phyloP scores from a whole-genome alignment of 2,888 invertebrate species.

The Trimorus sp. region DNA sequence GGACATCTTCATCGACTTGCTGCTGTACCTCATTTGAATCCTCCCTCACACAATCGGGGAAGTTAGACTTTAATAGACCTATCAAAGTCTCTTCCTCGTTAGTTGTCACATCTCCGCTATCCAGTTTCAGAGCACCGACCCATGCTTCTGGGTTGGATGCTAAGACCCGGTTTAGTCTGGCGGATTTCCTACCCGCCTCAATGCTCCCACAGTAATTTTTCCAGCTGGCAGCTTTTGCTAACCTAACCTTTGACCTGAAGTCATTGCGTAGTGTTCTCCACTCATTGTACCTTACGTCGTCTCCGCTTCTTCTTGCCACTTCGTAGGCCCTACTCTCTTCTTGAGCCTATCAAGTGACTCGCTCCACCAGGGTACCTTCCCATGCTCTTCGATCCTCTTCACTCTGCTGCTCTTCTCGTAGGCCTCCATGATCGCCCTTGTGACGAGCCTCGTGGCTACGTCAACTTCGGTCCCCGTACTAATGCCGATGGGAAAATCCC shows the following conservation, averaged over 20 bases:
- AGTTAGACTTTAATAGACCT: not conserved
- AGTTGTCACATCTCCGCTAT: not conserved
- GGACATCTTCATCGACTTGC: too few relatives aligned
- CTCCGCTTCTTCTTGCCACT: not conserved
- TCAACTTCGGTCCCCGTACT: not conserved
- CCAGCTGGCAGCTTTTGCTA: slow-evolving; percentile 6
- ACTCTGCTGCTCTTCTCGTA: slow-evolving; percentile 1
- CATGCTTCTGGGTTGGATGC: slow-evolving; percentile 24
- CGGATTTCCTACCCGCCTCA: slow-evolving; percentile 6
- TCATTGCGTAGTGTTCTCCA: not conserved
- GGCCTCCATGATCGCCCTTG: not conserved
- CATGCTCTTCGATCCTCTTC: not conserved
- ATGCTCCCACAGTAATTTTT: slow-evolving; percentile 6
- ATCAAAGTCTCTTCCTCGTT: slow-evolving; percentile 4
- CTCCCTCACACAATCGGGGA: slow-evolving; percentile 3
- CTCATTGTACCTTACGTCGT: not conserved
- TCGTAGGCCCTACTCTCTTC: not conserved
- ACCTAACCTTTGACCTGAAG: not conserved
- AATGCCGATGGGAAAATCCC: not conserved
- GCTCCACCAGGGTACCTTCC: slow-evolving; percentile 9
- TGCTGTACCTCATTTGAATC: too few relatives aligned
- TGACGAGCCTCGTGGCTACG: not conserved
- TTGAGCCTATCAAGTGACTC: not conserved
- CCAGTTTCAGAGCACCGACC: not conserved
- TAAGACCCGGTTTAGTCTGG: slow-evolving; percentile 7